Evolutionary conservation across 2,888 invertebrate species (phyloP).

Genomic region (Clunio marinus): DNA sequence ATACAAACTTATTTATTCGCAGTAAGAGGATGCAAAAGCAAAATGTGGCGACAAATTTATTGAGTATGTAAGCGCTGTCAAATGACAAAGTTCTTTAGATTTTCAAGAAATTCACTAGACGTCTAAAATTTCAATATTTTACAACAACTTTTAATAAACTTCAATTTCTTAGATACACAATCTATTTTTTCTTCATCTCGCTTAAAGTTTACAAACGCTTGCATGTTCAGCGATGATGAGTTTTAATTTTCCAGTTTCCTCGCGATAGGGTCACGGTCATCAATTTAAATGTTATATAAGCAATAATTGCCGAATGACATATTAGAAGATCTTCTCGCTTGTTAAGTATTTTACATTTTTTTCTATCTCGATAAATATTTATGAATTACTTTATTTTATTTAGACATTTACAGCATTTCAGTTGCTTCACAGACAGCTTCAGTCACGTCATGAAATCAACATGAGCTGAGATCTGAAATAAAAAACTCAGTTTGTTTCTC

Average conservation of each 20-base stretch:
- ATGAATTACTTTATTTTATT: constrained; percentile 28
- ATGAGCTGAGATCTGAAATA: neutral
- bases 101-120: too few relatives aligned
- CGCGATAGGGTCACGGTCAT: constrained; percentile 19
- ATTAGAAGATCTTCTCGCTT: neutral
- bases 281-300: constrained; percentile 9
- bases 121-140: too few relatives aligned
- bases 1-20: too few relatives aligned
- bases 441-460: neutral
- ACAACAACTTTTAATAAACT: too few relatives aligned
- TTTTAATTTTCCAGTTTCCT: constrained; percentile 11
- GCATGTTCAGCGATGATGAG: constrained; percentile 9
- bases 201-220: neutral
- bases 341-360: neutral
- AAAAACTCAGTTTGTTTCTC: too few relatives aligned
- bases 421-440: neutral
- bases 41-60: too few relatives aligned
- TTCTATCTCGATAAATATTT: constrained; percentile 5
- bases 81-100: too few relatives aligned
- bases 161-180: too few relatives aligned
- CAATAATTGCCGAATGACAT: constrained; percentile 5
- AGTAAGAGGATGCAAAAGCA: too few relatives aligned
- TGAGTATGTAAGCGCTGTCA: too few relatives aligned
- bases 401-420: neutral
- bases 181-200: neutral